phyloP scores from a whole-genome alignment of 2,113 vertebrate genomes.

The Capricornis sumatraensis region DNA sequence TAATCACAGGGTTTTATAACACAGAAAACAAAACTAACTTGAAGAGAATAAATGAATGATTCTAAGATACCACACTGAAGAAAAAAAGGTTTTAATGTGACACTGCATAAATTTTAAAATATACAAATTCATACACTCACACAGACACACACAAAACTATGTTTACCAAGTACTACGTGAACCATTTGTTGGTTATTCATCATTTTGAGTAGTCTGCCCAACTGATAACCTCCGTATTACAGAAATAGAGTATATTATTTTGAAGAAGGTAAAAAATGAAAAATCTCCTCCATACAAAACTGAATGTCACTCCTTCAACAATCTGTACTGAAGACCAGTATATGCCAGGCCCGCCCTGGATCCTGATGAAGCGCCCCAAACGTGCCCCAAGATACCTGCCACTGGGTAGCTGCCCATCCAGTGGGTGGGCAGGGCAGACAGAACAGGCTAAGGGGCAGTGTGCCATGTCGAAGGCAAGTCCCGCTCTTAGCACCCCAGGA shows the following conservation, averaged over 20 bases:
- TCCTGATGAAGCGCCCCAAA: not conserved
- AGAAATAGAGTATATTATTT: not conserved
- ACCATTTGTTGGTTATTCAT: not conserved
- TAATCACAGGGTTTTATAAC: not conserved
- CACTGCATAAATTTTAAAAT: not conserved
- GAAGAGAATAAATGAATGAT: not conserved
- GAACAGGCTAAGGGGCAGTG: not conserved
- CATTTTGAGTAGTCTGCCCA: not conserved
- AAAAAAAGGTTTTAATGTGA: not conserved
- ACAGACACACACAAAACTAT: not conserved
- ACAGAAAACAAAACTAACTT: not conserved
- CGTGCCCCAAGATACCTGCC: not conserved
- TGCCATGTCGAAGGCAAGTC: fast-evolving
- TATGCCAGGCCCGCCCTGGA: not conserved
- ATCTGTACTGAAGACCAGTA: not conserved
- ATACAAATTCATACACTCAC: not conserved
- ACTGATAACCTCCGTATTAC: too few relatives aligned
- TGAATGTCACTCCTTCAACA: not conserved
- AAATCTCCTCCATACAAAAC: not conserved
- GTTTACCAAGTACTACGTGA: not conserved
- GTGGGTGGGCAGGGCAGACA: too few relatives aligned
- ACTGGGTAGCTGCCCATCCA: not conserved
- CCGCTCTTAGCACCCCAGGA: not conserved
- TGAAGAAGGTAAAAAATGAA: not conserved
- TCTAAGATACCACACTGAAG: not conserved